Conservation (phyloP, 2,797 vertebrate genomes). For the Loriculus beryllinus region DNA sequence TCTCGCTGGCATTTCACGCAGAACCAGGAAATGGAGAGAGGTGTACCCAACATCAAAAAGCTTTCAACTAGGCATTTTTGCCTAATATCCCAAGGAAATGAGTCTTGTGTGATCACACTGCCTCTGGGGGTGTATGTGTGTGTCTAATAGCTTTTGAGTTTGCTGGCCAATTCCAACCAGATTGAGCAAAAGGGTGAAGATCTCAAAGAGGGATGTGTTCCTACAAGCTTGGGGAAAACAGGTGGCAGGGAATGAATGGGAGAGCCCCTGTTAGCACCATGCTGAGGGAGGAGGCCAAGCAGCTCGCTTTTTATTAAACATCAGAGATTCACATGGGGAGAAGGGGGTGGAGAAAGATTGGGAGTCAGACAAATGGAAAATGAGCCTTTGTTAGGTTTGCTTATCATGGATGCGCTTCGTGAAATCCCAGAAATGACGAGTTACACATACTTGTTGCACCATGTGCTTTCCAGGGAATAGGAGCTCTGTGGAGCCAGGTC, state of each 20-base stretch:
- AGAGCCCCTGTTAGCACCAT: neutral
- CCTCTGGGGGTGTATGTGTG: constrained; percentile 35
- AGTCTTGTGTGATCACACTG: constrained; percentile 15
- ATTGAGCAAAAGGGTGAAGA: neutral
- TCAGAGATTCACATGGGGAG: neutral
- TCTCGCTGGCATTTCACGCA: constrained; percentile 13
- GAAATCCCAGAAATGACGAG: neutral
- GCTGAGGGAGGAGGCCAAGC: neutral
- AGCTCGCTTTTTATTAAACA: neutral
- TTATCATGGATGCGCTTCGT: neutral
- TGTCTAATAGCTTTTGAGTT: constrained; percentile 38
- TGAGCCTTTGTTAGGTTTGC: neutral
- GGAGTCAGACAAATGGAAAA: neutral
- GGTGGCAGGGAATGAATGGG: neutral
- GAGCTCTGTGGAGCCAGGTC: neutral
- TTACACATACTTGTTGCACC: neutral
- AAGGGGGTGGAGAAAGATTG: neutral
- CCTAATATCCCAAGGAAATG: constrained; percentile 66
- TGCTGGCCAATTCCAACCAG: constrained; percentile 5
- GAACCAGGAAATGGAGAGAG: constrained; percentile 52
- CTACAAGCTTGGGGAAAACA: neutral
- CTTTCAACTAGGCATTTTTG: constrained; percentile 38
- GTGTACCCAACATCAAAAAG: constrained; percentile 50
- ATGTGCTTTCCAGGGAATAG: rapidly evolving
- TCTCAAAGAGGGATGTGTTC: constrained; percentile 3